Conservation (phyloP, 2,113 vertebrate species). For the Gasterosteus nipponicus region DNA sequence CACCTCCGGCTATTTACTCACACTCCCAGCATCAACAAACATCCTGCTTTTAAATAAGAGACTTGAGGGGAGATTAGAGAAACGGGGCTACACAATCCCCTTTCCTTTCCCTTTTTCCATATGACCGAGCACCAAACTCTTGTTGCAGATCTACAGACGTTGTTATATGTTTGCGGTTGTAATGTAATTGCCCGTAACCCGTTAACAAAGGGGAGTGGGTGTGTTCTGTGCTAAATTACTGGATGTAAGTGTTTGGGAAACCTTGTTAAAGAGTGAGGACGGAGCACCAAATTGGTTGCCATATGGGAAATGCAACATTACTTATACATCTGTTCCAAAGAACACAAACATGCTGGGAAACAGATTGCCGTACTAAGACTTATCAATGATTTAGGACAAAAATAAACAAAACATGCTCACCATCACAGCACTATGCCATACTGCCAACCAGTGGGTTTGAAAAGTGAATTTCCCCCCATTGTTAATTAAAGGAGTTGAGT, state of each 20-base stretch:
- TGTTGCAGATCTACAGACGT: slow-evolving; percentile 23
- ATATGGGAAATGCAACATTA: slow-evolving; percentile 9
- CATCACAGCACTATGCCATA: background rate
- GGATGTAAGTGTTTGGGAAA: slow-evolving; percentile 4
- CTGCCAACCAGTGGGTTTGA: background rate
- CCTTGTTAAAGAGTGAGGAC: slow-evolving; percentile 5
- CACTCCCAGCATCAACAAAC: slow-evolving; percentile 70
- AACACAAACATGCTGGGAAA: slow-evolving; percentile 14
- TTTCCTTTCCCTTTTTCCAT: slow-evolving; percentile 11
- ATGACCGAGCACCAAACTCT: slow-evolving; percentile 16
- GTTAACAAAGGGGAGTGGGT: background rate
- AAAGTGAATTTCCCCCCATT: background rate
- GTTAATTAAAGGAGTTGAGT: slow-evolving; percentile 13
- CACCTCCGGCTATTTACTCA: slow-evolving; percentile 72
- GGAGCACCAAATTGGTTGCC: background rate
- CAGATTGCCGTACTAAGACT: slow-evolving; percentile 13
- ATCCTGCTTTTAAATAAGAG: slow-evolving; percentile 66
- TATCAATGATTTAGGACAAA: slow-evolving; percentile 9
- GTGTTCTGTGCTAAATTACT: slow-evolving; percentile 13
- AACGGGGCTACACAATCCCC: slow-evolving; percentile 20
- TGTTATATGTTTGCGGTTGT: slow-evolving; percentile 29
- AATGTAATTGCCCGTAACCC: slow-evolving; percentile 27
- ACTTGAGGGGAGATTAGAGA: slow-evolving; percentile 53
- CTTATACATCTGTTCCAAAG: background rate
- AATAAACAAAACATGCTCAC: slow-evolving; percentile 9